A percentile compares a stretch with the other conserved stretches of the same genome.
Evolutionary conservation across 2,797 vertebrate genomes (phyloP).

Genomic region (Malurus leucopterus): DNA sequence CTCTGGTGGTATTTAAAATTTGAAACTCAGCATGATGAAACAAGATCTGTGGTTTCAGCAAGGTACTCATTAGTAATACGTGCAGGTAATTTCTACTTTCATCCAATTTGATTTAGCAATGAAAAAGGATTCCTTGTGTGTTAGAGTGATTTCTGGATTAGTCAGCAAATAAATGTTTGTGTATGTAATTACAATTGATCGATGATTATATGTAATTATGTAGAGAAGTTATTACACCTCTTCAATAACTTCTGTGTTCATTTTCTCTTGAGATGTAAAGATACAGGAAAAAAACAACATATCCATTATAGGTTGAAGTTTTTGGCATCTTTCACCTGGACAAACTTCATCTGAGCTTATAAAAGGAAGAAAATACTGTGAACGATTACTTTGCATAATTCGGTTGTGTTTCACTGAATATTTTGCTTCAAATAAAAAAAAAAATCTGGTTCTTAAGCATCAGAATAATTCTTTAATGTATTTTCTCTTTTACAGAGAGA

Average conservation of each 20-base stretch:
- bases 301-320: neutral
- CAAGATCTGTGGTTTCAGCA: neutral
- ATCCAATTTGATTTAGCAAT: neutral
- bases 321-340: neutral
- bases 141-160: neutral
- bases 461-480: conserved; percentile 12
- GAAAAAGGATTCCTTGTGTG: neutral
- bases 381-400: neutral
- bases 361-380: neutral
- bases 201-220: neutral
- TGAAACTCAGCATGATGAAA: neutral
- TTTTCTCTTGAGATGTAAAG: neutral
- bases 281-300: neutral
- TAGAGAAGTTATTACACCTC: neutral
- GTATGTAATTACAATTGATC: neutral
- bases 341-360: neutral
- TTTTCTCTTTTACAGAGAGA: conserved; percentile 82
- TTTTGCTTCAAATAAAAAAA: neutral
- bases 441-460: neutral
- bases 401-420: neutral
- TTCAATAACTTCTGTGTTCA: neutral
- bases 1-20: neutral
- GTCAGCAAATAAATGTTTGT: neutral
- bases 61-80: neutral
- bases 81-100: neutral